Evolutionary conservation across 2,797 vertebrate genomes (phyloP), one percentile per base, ranked within the genome.

Genomic region (Emys orbicularis): DNA sequence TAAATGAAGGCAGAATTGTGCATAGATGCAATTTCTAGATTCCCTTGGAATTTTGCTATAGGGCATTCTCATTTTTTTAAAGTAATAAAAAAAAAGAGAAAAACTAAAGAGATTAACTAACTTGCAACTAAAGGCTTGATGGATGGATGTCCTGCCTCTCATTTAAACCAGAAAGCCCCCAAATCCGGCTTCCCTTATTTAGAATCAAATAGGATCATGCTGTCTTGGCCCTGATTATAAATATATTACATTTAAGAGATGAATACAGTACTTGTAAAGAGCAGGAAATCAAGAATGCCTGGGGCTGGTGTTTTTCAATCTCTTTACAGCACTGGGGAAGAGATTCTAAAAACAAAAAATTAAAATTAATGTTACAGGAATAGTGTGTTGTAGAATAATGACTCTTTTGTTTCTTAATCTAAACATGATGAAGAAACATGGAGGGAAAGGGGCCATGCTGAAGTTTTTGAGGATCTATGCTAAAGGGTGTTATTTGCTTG

Each of bases 171-270:
- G 85, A 92, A 93, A 90, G 61, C 44, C 12, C 47, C 37, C 44
- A 90, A 4, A 61, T 85, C 65, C 90, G 52, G 84, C 61, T 90
- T 94, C 92, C 94, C 97, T 90, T 97, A 97, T 93, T 97, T 96
- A 92, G 93, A 97, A 97, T 95, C 92, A 96, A 96, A 96, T 79
- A 94, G 82, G 80, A 92, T 96, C 87, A 77, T 34, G 65, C 90
- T 81, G 95, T 79, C 65, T 79, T 97, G 89, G 95, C 65, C 86
- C 90, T 96, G 74, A 79, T 97, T 96, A 95, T 92, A 98, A 95
- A 95, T 96, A 86, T 86, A 96, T 95, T 97, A 94, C 15, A 23
- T 84, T 83, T 84, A 97, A 97, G 86, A 95, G 93, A 90, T 94
- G 76, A 96, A 94, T 86, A 92, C 9, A 6, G 9, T 89, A 83